Evolutionary conservation across 1,140 invertebrate species (phyloP), one percentile per base, ranked within the genome.

Genomic region (Planococcus citri): DNA sequence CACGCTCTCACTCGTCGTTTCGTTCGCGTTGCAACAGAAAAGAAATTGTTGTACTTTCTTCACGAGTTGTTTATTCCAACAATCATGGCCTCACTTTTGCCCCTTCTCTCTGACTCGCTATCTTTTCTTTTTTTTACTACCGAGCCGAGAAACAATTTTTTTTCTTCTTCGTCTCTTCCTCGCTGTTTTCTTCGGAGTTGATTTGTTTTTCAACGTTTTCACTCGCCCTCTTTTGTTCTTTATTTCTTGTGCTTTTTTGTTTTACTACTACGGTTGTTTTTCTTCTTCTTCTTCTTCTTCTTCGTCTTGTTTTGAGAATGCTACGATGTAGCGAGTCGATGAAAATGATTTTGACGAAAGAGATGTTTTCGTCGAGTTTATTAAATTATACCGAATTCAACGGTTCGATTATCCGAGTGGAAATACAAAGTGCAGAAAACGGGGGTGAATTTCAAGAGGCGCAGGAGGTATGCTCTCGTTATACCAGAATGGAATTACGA

Each of bases 131-230:
- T 51, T 51, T 51, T 9, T 51, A 51, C 41, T n/a, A n/a, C n/a
- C n/a, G n/a, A n/a, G 41, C 41, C 6, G 17, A 51, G n/a, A 51
- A 51, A 51, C 17, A 51, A 51, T 51, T 51, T 51, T 51, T 51
- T 51, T 51, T 17, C n/a, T n/a, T n/a, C n/a, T n/a, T n/a, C n/a
- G n/a, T n/a, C n/a, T n/a, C n/a, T n/a, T n/a, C n/a, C n/a, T n/a
- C n/a, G n/a, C n/a, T n/a, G n/a, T n/a, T n/a, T n/a, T n/a, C 12
- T 33, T 33, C 3, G 29, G 41, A 51, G 41, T 51, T 51, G 41
- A 51, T 51, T 51, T 51, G 41, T 51, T 51, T 51, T 51, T 51
- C 41, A 51, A 51, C 41, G 41, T 51, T 51, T 33, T 33, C 29
- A 12, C 29, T n/a, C n/a, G n/a, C n/a, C n/a, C n/a, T 33, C 29